These are phyloP conservation scores for Psammodynastes pulverulentus DNA, from an alignment of 2,113 vertebrate species.

Conservation along the genomic window DNA sequence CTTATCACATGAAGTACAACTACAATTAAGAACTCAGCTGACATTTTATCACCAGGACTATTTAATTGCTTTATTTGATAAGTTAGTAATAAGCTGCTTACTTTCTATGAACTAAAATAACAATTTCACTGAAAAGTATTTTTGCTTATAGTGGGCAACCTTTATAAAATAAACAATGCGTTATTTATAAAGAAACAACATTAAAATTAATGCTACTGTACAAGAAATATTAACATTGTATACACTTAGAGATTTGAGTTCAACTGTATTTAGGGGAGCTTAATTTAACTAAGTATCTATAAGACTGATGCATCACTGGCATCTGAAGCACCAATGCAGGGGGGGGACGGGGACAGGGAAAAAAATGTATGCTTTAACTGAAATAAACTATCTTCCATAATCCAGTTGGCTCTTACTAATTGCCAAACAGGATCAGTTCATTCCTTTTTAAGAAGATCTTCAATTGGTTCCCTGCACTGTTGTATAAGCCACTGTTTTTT, in stretches of 20 bases:
- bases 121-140: not conserved
- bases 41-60: conserved; percentile 13
- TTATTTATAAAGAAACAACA: not conserved
- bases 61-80: conserved; percentile 4
- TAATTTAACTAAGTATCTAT: not conserved
- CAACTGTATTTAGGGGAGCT: not conserved
- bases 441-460: not conserved
- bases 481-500: not conserved
- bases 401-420: not conserved
- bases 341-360: too few relatives aligned
- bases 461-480: not conserved
- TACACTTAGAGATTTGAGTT: not conserved
- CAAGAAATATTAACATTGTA: not conserved
- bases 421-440: not conserved
- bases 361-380: not conserved
- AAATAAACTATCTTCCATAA: not conserved
- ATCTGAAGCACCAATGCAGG: not conserved
- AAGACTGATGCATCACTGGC: not conserved
- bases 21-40: conserved; percentile 17
- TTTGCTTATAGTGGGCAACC: not conserved
- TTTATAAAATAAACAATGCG: not conserved
- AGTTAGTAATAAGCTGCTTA: conserved; percentile 20
- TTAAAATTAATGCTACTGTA: not conserved
- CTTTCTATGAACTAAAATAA: not conserved
- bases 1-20: not conserved